phyloP scores from a whole-genome alignment of 2,113 vertebrate genomes.

The Symphodus melops region DNA sequence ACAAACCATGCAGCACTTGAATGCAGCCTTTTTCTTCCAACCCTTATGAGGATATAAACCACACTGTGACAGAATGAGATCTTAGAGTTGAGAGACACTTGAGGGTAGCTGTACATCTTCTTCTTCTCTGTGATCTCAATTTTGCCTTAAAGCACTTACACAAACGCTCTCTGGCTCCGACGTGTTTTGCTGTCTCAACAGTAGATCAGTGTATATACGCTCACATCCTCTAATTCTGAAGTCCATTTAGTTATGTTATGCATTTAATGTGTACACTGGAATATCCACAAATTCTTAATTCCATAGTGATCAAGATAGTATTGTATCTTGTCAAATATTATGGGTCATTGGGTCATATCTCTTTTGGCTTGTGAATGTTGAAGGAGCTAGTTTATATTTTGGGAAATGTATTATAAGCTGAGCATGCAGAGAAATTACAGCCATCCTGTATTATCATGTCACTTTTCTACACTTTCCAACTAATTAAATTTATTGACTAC shows the following conservation, averaged over 20 bases:
- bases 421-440: too few species aligned
- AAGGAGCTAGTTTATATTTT: too few species aligned
- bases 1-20: slow-evolving; percentile 4
- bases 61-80: slow-evolving; percentile 42
- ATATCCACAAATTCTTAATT: neutral
- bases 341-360: too few species aligned
- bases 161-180: neutral
- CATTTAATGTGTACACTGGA: neutral
- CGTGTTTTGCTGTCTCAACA: slow-evolving; percentile 3
- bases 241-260: slow-evolving; percentile 20
- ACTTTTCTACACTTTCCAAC: too few species aligned
- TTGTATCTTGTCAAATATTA: too few species aligned
- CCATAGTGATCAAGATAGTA: too few species aligned
- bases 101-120: slow-evolving; percentile 27
- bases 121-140: slow-evolving; percentile 1
- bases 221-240: neutral
- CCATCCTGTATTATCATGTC: too few species aligned
- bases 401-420: too few species aligned
- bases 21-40: slow-evolving; percentile 19
- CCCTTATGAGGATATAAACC: neutral
- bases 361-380: too few species aligned
- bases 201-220: neutral
- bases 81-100: slow-evolving; percentile 17
- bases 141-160: slow-evolving; percentile 28
- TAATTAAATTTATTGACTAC: too few species aligned